These are phyloP conservation scores for Megalonaias nervosa DNA, from an alignment of 1,140 invertebrate species.

Conservation along the genomic window DNA sequence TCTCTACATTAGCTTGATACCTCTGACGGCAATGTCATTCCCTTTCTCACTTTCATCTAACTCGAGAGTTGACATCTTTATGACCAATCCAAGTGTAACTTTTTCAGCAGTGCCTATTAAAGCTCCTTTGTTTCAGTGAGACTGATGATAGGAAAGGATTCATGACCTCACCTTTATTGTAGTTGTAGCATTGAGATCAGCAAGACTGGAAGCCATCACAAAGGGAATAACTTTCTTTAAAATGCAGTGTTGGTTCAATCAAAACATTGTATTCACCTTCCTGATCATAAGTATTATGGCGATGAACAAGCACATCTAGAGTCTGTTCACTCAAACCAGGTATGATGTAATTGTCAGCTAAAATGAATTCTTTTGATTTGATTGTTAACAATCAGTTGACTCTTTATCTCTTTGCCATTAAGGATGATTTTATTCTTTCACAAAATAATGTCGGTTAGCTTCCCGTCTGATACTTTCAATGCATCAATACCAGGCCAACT, in stretches of 20 bases:
- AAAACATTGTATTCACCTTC: not conserved
- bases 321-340: not conserved
- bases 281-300: not conserved
- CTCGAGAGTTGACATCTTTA: not conserved
- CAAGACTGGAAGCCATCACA: not conserved
- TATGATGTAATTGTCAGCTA: not conserved
- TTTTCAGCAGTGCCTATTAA: too few species aligned
- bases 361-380: too few species aligned
- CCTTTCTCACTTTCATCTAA: too few species aligned
- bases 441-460: constrained; percentile 6
- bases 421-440: not conserved
- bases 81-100: not conserved
- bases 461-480: not conserved
- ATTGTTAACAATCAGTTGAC: not conserved
- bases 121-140: too few species aligned
- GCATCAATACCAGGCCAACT: not conserved
- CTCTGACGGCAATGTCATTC: not conserved
- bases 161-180: not conserved
- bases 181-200: not conserved
- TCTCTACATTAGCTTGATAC: too few species aligned
- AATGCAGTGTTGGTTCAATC: not conserved
- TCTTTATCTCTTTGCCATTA: not conserved
- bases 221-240: not conserved
- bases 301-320: not conserved
- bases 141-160: not conserved